These are phyloP conservation scores for Pangasius krempfi DNA, from an alignment of 2,797 vertebrate species.

Conservation along the genomic window DNA sequence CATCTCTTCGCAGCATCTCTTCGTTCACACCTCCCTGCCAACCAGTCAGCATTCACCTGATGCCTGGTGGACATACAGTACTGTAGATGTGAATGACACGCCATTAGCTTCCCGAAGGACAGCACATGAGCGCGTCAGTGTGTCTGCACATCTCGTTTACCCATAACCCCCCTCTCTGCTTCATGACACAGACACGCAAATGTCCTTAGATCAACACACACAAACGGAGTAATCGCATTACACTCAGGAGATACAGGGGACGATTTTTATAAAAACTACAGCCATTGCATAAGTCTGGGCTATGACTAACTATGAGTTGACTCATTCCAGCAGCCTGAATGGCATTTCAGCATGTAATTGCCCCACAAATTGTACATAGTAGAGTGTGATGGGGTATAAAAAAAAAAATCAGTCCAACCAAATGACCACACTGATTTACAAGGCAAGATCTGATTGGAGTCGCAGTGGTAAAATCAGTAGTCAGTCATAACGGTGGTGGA, in stretches of 20 bases:
- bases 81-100: neutral
- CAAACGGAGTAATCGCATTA: neutral
- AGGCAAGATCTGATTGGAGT: neutral
- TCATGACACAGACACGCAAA: neutral
- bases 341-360: constrained; percentile 7
- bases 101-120: neutral
- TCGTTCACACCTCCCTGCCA: neutral
- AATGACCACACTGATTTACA: neutral
- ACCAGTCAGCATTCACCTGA: neutral
- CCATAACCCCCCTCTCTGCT: neutral
- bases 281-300: neutral
- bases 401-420: neutral
- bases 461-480: too few species aligned
- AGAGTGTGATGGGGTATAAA: neutral
- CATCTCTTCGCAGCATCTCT: neutral
- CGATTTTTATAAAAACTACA: neutral
- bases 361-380: neutral
- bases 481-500: neutral
- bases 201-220: neutral
- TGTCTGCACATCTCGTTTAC: neutral
- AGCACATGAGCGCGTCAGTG: neutral
- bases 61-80: neutral
- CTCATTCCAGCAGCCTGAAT: neutral
- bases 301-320: neutral
- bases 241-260: neutral